Conservation (phyloP, 2,797 vertebrate genomes). For the Trichosurus vulpecula region DNA sequence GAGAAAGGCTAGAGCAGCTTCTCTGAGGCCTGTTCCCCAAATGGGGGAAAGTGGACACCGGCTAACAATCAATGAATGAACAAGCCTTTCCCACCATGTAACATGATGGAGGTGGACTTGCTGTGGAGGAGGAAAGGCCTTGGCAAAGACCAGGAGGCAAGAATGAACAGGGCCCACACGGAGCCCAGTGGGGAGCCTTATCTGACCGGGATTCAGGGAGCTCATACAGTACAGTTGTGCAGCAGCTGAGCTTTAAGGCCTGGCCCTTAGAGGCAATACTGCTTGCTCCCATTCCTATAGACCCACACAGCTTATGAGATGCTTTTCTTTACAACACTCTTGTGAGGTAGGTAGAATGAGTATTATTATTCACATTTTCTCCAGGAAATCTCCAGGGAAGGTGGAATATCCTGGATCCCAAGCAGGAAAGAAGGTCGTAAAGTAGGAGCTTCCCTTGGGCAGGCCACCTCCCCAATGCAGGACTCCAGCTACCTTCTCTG, state of each 20-base stretch:
- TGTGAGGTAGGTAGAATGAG: background rate
- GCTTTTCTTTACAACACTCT: background rate
- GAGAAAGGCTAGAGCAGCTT: background rate
- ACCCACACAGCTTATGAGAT: background rate
- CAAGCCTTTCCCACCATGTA: background rate
- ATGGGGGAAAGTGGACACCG: background rate
- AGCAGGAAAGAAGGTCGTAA: background rate
- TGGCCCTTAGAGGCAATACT: background rate
- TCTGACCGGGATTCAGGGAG: background rate
- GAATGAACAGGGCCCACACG: background rate
- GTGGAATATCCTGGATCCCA: background rate
- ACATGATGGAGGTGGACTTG: background rate
- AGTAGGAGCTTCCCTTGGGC: background rate
- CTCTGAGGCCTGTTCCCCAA: background rate
- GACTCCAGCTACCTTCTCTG: background rate
- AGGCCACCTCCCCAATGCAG: background rate
- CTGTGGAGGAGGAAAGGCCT: background rate
- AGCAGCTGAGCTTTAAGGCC: background rate
- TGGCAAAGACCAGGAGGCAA: background rate
- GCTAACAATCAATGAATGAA: background rate
- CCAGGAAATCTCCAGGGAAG: background rate
- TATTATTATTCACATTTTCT: background rate
- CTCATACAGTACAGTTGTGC: background rate
- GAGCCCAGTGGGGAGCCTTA: background rate
- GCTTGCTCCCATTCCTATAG: background rate